Base-by-base conservation (phyloP, 2,113 vertebrate genomes). In the Protomyctophum bolini region DNA sequence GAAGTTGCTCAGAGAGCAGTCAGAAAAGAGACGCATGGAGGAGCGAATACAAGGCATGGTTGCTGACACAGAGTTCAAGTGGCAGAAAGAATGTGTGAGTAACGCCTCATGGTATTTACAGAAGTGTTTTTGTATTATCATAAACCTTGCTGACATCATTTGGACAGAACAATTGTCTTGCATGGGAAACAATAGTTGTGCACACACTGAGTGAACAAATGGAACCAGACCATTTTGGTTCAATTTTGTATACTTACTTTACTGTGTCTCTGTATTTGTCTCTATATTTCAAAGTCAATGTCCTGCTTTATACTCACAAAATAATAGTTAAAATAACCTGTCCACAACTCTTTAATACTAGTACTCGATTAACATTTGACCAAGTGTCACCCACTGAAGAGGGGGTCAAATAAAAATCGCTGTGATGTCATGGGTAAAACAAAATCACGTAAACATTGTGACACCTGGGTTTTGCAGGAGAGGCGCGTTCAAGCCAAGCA, bases 1-100 rank as follows among this genome's bases (percentile, higher is more conserved):
- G 76, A 93, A 93, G 75, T 82, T 99, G 76, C 95, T 96, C 50
- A 88, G 95, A 0, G 94, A 98, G 77, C 87, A 89, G 33, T 95
- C 94, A 0, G 97, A 99, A 58, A 98, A 97, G 82, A 92, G 89
- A 0, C 86, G 96, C 29, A 69, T 99, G 80, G 97, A 98, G 86
- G 91, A 94, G 9, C 93, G 96, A 0, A 66, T 99, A 85, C 95
- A 99, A 8, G 98, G 96, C 15, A 89, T 94, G 82, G 95, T 97
- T 82, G 74, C 93, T 0, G 96, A 99, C 67, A 95, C 96, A 0
- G 91, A 95, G 49, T 83, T 91, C 75, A 97, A 98, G 58, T 99
- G 98, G 97, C 95, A 98, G 81, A 99, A 96, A 81, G 97, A 99
- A 84, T 98, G 97, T 55, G 98, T 99, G 76, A 96, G 97, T 98